Evolutionary conservation across 2,888 invertebrate genomes (phyloP), one percentile per base, ranked within the genome.

Genomic region (Tuta absoluta): DNA sequence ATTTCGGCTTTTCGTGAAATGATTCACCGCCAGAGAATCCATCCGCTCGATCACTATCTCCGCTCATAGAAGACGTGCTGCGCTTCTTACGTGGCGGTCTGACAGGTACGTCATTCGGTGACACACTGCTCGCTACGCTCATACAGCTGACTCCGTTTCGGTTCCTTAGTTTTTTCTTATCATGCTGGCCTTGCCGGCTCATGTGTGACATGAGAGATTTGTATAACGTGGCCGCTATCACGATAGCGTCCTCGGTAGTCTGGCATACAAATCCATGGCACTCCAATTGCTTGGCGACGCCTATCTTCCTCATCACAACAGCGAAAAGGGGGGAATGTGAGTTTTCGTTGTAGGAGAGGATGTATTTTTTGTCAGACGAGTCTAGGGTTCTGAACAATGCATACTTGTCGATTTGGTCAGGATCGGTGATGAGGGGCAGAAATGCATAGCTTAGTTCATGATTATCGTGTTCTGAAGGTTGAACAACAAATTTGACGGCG

Each of bases 211-310:
- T 95, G 64, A 98, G 92, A 41, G 96, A 96, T 87, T 97, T 96
- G 88, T 98, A 98, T 72, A 98, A 92, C 69, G 97, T 97, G 58
- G 97, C 97, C 14, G 98, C 98, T 74, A 98, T 96, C 0, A 97
- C 96, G 48, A 98, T 96, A 68, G 98, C 97, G 85, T 98, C 97
- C 88, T 97, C 97, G 38, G 97, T 95, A 75, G 95, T 95, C 84
- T 95, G 95, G 86, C 97, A 98, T 73, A 97, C 95, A 87, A 97
- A 98, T 57, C 96, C 97, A 91, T 98, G 98, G 85, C 97, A 98
- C 90, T 97, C 97, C 68, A 97, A 88, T 73, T 95, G 93, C 79
- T 96, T 95, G 1, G 95, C 95, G 23, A 95, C 94, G 57, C 95
- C 95, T 62, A 94, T 93, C 78, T 95, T 94, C 75, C 97, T 94